These are phyloP conservation scores for Rhingia campestris DNA, from an alignment of 2,888 invertebrate genomes.

Conservation along the genomic window DNA sequence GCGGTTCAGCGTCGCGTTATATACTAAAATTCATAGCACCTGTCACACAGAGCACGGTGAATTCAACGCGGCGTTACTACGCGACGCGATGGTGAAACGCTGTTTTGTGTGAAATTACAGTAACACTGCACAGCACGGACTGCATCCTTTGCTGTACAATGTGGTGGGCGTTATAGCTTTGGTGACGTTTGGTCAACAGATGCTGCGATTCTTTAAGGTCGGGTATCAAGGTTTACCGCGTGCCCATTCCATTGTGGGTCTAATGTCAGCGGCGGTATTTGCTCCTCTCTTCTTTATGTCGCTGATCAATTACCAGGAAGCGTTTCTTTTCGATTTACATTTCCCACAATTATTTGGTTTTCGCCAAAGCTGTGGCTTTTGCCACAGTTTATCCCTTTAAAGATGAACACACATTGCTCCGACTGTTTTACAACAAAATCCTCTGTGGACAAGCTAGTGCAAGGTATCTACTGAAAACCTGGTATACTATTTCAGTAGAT, in stretches of 20 bases:
- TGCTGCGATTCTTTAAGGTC: conserved; percentile 84
- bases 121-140: conserved; percentile 92
- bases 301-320: conserved; percentile 95
- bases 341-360: conserved; percentile 91
- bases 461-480: conserved; percentile 83
- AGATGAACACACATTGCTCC: conserved; percentile 77
- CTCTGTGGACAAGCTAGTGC: conserved; percentile 80
- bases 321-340: conserved; percentile 92
- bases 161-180: conserved; percentile 88
- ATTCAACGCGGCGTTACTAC: no score
- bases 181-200: conserved; percentile 84
- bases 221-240: conserved; percentile 89
- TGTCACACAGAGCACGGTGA: no score
- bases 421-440: conserved; percentile 77
- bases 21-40: no score
- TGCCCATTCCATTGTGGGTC: conserved; percentile 89
- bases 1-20: no score
- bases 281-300: conserved; percentile 90
- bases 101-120: no score
- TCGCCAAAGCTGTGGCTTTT: conserved; percentile 84
- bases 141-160: conserved; percentile 94
- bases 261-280: conserved; percentile 90
- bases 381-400: conserved; percentile 80
- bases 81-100: no score
- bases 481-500: conserved; percentile 86